Evolutionary conservation across 2,113 vertebrate species (phyloP), one percentile per base, ranked within the genome.

Genomic region (Stigmatopora nigra): DNA sequence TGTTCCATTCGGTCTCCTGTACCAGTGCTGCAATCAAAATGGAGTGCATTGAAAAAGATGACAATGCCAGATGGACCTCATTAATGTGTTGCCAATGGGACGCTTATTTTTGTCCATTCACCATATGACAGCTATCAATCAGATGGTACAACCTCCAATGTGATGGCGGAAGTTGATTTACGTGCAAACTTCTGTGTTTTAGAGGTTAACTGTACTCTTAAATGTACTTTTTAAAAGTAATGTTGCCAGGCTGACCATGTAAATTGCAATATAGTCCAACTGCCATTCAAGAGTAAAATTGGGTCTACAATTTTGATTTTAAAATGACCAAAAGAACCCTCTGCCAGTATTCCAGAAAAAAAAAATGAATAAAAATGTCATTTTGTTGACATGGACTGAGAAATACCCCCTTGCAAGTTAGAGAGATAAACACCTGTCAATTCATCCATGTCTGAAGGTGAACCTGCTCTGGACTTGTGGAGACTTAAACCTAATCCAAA

Each of bases 11-110:
- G 89, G 86, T 86, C 80, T 80, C 66, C 78, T 76, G 85, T 89
- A 89, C 90, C 89, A 89, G 83, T 85, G 81, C 83, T 82, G 83
- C 89, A 87, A 90, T 91, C 88, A 90, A 81, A 80, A 83, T 72
- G 82, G 79, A 89, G 79, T 87, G 82, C 78, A 84, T 88, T 86
- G 71, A 76, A 87, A 83, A 83, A 83, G 80, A 78, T 79, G 80
- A 88, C 82, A 65, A 71, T 63, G 82, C 86, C 89, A 91, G 89
- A 91, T 92, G 89, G 89, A 83, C 78, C 63, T 86, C 89, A 92
- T 92, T 90, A 91, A 72, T 44, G 63, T 64, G 65, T 52, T 67
- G 82, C 89, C 88, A 91, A 90, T 90, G 80, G 75, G 81, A 77
- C 82, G 88, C 86, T 81, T 87, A 87, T 82, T 69, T 69, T 82